Base-by-base conservation (phyloP, 2,888 invertebrate species). In the Escarpia spicata region DNA sequence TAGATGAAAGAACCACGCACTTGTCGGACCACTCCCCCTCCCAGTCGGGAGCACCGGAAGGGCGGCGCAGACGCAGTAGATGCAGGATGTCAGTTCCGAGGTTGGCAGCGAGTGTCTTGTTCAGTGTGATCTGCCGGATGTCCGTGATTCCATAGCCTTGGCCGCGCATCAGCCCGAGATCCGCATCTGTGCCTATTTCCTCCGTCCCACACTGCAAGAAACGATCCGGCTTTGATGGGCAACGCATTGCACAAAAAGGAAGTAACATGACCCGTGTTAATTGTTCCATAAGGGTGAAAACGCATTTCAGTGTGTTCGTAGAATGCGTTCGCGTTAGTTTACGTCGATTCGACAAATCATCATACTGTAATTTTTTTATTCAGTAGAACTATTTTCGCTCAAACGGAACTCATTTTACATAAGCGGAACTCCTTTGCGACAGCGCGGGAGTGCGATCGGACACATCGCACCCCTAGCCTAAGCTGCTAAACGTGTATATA, bases 141-240 rank as follows among this genome's bases (percentile, higher is more conserved):
- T 97, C 97, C 2, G 97, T 97, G 75, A 97, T 96, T 45, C 97
- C 97, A 95, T 97, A 97, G 0, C 97, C 97, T 94, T 97, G 97
- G 6, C 97, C 97, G 94, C 97, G 96, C 10, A 97, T 96, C 58
- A 97, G 95, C 0, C 97, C 97, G 8, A 95, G 93, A 0, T 94
- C 93, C 6, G 95, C 94, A 31, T 95, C 95, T 37, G 93, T 92
- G 0, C 96, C 96, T 89, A 95, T 93, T 31, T 95, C 94, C 0
- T 94, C 93, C n/a, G 91, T 92, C 0, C 93, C 52, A 93, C 95
- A 95, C 95, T 96, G 93, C 44, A 60, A 92, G 37, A 45, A 92
- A 19, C 6, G 91, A 43, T 26, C 90, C 10, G 43, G 90, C 31
- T 37, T 9, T 37, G 90, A 3, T 90, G 31, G 31, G 19, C 90